These are phyloP conservation scores for Sinodicranocentrus sp. DNA, from an alignment of 2,888 invertebrate genomes.

Conservation along the genomic window DNA sequence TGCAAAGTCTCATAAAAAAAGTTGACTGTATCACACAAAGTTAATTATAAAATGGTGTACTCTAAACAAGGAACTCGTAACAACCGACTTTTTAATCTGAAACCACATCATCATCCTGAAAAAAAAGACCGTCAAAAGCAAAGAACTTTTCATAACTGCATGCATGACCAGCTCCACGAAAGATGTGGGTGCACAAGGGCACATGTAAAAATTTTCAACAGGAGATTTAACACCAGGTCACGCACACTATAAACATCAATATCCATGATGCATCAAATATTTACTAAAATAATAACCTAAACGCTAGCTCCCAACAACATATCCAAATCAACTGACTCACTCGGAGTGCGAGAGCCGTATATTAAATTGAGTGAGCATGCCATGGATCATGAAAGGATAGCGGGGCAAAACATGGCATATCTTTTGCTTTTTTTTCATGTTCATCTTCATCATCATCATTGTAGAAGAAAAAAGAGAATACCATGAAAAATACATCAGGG, in stretches of 20 bases:
- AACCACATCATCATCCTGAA: background rate
- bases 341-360: background rate
- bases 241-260: conserved; percentile 46
- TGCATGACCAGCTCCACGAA: conserved; percentile 8
- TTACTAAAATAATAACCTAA: conserved; percentile 10
- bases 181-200: conserved; percentile 17
- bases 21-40: too few species aligned
- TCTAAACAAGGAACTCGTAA: background rate
- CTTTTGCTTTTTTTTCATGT: conserved; percentile 1
- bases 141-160: background rate
- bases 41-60: conserved; percentile 12
- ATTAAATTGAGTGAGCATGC: conserved; percentile 7
- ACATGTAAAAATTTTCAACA: conserved; percentile 27
- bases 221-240: conserved; percentile 35
- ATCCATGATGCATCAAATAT: conserved; percentile 41
- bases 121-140: background rate
- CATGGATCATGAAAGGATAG: background rate
- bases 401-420: background rate
- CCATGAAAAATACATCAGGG: background rate
- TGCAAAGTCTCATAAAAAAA: too few species aligned
- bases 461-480: background rate
- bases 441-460: conserved; percentile 21
- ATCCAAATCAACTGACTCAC: background rate
- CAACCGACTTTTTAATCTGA: background rate
- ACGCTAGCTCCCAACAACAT: background rate